Evolutionary conservation across 2,888 invertebrate genomes (phyloP).

Genomic region (Drosophila prolongata): DNA sequence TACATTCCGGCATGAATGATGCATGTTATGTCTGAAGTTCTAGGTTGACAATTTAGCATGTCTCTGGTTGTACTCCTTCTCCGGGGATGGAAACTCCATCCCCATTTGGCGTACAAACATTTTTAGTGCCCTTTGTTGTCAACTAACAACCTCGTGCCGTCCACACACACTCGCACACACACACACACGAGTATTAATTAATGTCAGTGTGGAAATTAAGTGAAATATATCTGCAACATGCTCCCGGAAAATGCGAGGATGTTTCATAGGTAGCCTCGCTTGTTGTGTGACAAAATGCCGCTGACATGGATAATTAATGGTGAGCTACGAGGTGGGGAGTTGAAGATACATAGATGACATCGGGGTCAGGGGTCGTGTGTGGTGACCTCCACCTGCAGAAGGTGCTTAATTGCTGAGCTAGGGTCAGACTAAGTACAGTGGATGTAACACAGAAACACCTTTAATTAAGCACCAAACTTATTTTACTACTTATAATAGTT

Average conservation of each 20-base stretch:
- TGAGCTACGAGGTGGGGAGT: conserved; percentile 43
- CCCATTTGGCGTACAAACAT: conserved; percentile 52
- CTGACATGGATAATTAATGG: conserved; percentile 80
- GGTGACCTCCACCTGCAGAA: conserved; percentile 22
- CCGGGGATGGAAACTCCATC: conserved; percentile 5
- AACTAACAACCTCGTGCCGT: conserved; percentile 37
- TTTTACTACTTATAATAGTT: conserved; percentile 5
- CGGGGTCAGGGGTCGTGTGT: conserved; percentile 17
- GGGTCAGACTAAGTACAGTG: conserved; percentile 19
- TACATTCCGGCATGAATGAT: conserved; percentile 47
- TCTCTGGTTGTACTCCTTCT: conserved; percentile 8
- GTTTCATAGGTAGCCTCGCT: conserved; percentile 35
- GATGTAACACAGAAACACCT: conserved; percentile 6
- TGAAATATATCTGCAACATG: conserved; percentile 76
- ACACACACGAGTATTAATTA: conserved; percentile 70
- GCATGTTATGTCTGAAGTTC: conserved; percentile 50
- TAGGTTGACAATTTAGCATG: conserved; percentile 57
- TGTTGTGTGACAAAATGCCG: conserved; percentile 74
- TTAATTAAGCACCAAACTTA: conserved; percentile 25
- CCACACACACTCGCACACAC: conserved; percentile 18
- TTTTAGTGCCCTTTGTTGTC: conserved; percentile 66
- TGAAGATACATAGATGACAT: conserved; percentile 13
- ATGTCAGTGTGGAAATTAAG: conserved; percentile 77
- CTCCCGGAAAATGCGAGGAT: conserved; percentile 63
- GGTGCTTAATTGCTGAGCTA: conserved; percentile 61